Conservation (phyloP, 2,888 invertebrate species). For the Xylocampa areola region DNA sequence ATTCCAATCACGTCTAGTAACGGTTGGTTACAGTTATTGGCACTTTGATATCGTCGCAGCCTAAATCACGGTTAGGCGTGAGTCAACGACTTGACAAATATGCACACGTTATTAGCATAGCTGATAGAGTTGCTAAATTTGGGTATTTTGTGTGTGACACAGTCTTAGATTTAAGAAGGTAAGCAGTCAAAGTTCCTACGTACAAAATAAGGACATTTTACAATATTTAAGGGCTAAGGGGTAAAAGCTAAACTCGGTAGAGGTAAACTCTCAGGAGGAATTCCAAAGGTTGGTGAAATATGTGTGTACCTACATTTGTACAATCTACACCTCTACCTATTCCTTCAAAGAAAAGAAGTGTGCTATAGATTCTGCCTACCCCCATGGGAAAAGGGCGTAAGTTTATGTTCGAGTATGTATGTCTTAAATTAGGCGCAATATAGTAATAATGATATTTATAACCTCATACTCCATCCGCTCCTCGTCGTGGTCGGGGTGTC, state of each 20-base stretch:
- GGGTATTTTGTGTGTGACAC: not conserved
- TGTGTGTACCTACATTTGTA: too few species aligned
- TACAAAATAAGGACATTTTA: too few species aligned
- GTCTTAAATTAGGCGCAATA: not conserved
- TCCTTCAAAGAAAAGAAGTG: too few species aligned
- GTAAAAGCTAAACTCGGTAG: too few species aligned
- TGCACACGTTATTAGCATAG: conserved; percentile 19
- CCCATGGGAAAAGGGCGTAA: too few species aligned
- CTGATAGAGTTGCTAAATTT: conserved; percentile 6
- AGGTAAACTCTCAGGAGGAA: too few species aligned
- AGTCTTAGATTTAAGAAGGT: not conserved
- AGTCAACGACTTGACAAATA: conserved; percentile 40
- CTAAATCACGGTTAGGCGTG: conserved; percentile 8
- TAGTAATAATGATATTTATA: not conserved
- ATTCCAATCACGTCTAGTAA: conserved; percentile 24
- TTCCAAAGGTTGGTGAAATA: too few species aligned
- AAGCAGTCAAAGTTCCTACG: too few species aligned
- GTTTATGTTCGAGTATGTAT: too few species aligned
- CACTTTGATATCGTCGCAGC: conserved; percentile 15
- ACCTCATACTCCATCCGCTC: conserved; percentile 75
- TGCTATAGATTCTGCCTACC: too few species aligned
- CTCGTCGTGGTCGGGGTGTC: conserved; percentile 65
- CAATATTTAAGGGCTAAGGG: too few species aligned
- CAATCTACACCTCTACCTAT: too few species aligned
- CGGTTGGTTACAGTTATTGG: conserved; percentile 28